Conservation (phyloP, 2,797 vertebrate genomes). For the Megalops cyprinoides region DNA sequence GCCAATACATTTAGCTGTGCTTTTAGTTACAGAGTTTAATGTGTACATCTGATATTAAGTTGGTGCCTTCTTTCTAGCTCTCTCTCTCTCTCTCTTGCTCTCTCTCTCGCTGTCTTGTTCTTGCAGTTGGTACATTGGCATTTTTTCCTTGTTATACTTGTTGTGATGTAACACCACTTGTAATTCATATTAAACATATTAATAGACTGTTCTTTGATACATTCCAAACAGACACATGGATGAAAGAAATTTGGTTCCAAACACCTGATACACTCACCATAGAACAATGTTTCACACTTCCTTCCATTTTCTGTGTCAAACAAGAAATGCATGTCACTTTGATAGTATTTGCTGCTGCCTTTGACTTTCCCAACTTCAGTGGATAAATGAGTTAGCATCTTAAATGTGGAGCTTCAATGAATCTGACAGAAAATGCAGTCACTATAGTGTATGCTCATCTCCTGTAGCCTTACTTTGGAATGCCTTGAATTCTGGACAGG, state of each 20-base stretch:
- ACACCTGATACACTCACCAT: constrained; percentile 78
- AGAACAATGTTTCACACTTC: constrained; percentile 71
- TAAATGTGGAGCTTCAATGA: too few species aligned
- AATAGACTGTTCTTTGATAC: constrained; percentile 57
- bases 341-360: constrained; percentile 68
- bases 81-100: constrained; percentile 39
- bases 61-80: constrained; percentile 79
- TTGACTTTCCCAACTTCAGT: too few species aligned
- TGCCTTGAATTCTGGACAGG: too few species aligned
- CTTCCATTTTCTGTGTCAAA: constrained; percentile 57
- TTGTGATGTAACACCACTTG: constrained; percentile 73
- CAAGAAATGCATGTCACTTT: constrained; percentile 71
- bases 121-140: constrained; percentile 75
- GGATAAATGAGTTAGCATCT: too few species aligned
- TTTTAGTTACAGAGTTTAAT: constrained; percentile 78
- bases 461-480: too few species aligned
- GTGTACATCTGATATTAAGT: constrained; percentile 84
- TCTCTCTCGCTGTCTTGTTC: too few species aligned
- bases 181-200: constrained; percentile 72
- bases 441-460: too few species aligned
- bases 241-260: constrained; percentile 79
- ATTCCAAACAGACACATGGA: constrained; percentile 67
- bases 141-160: constrained; percentile 75
- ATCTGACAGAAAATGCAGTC: too few species aligned
- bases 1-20: constrained; percentile 73